These are phyloP conservation scores for Trochalopteron elliotii DNA, from an alignment of 2,113 vertebrate genomes.

Conservation along the genomic window DNA sequence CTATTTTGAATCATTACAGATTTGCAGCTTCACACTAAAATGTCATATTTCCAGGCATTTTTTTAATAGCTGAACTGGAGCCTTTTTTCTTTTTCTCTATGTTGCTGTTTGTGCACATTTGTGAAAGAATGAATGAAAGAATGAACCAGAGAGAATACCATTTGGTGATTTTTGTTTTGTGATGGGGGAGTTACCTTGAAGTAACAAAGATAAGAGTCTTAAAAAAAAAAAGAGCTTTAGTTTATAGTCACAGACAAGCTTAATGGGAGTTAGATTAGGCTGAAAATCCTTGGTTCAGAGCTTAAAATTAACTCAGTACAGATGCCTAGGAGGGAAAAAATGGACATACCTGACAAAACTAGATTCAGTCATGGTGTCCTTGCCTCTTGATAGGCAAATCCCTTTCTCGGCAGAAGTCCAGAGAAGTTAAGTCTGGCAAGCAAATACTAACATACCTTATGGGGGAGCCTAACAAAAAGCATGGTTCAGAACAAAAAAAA, in stretches of 20 bases:
- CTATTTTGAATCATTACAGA: neutral
- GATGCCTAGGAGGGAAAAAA: neutral
- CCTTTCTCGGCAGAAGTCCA: neutral
- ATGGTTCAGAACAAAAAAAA: neutral
- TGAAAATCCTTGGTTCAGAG: neutral
- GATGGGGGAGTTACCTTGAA: neutral
- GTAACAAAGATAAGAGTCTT: neutral
- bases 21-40: neutral
- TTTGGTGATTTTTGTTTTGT: neutral
- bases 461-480: neutral
- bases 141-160: neutral
- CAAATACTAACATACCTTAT: fast-evolving
- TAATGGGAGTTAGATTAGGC: neutral
- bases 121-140: neutral
- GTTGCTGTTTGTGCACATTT: neutral
- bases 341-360: neutral
- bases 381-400: neutral
- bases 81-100: neutral
- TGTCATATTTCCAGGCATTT: neutral
- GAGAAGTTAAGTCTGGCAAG: neutral
- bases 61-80: neutral
- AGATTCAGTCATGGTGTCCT: neutral
- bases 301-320: neutral
- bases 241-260: neutral
- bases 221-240: neutral